Conservation (phyloP, 2,797 vertebrate genomes). For the Onychomys arenicola region DNA sequence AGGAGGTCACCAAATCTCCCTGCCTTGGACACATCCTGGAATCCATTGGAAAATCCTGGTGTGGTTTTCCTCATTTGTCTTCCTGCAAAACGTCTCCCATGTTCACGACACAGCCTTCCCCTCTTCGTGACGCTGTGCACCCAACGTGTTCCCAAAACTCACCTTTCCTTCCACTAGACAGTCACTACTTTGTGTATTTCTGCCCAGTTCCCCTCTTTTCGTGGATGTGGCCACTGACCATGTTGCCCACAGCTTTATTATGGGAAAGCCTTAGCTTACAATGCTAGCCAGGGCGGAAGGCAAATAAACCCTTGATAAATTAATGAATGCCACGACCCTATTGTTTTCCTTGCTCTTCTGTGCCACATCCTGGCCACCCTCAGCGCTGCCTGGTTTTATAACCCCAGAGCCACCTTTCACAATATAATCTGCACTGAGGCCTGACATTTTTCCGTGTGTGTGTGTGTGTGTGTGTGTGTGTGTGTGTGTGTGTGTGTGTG, state of each 20-base stretch:
- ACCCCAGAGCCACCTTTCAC: background rate
- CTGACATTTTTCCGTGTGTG: background rate
- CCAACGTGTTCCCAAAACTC: background rate
- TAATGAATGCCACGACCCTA: background rate
- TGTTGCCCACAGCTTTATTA: background rate
- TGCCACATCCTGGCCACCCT: background rate
- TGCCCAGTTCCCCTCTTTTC: background rate
- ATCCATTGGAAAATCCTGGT: background rate
- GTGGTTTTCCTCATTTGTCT: background rate
- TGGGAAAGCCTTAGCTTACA: background rate
- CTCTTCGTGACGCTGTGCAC: background rate
- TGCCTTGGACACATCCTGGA: background rate
- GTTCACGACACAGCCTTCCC: background rate
- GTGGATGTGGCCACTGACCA: background rate
- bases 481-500: no score
- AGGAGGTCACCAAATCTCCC: background rate
- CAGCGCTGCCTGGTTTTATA: background rate
- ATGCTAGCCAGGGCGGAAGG: background rate
- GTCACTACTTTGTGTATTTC: background rate
- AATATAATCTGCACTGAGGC: background rate
- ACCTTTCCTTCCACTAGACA: background rate
- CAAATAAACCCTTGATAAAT: background rate
- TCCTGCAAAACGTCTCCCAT: background rate
- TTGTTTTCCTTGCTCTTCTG: background rate
- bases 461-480: background rate